Percentiles rank a stretch among this genome's conserved stretches.
Conservation (phyloP, 1,140 invertebrate species). For the Scaptomyza montana region DNA sequence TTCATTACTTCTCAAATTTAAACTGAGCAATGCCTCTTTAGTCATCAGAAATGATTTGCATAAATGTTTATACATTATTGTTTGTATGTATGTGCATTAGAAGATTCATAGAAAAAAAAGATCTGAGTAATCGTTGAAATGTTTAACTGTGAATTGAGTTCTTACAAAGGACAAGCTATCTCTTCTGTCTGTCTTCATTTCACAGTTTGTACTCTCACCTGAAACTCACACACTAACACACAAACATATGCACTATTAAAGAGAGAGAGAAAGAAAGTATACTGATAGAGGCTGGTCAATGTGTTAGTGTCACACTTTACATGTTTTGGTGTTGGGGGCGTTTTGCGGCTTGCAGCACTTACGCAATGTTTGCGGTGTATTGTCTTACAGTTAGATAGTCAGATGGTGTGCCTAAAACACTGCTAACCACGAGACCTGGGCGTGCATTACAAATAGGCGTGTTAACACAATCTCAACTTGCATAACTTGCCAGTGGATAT, state of each 20-base stretch:
- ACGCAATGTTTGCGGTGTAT: constrained; percentile 53
- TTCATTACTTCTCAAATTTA: constrained; percentile 3
- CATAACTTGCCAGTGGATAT: constrained; percentile 35
- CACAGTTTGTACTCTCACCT: no score
- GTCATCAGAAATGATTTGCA: constrained; percentile 29
- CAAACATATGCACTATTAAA: background rate
- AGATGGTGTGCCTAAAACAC: background rate
- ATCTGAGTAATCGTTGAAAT: background rate
- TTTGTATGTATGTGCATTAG: background rate
- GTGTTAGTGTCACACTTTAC: constrained; percentile 29
- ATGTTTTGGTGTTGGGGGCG: constrained; percentile 34
- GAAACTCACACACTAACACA: no score
- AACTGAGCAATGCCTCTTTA: constrained; percentile 17
- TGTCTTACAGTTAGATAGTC: constrained; percentile 39
- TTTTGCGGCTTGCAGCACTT: constrained; percentile 36
- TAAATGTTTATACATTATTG: background rate
- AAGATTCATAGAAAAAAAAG: background rate
- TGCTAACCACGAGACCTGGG: constrained; percentile 12
- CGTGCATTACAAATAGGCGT: constrained; percentile 48
- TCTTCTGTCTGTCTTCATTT: no score
- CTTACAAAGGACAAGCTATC: no score
- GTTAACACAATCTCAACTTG: constrained; percentile 26
- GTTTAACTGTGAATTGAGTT: background rate
- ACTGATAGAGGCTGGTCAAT: background rate
- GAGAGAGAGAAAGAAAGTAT: background rate